Base-by-base conservation (phyloP, 2,888 invertebrate genomes). In the Coelogynopora nodosa region DNA sequence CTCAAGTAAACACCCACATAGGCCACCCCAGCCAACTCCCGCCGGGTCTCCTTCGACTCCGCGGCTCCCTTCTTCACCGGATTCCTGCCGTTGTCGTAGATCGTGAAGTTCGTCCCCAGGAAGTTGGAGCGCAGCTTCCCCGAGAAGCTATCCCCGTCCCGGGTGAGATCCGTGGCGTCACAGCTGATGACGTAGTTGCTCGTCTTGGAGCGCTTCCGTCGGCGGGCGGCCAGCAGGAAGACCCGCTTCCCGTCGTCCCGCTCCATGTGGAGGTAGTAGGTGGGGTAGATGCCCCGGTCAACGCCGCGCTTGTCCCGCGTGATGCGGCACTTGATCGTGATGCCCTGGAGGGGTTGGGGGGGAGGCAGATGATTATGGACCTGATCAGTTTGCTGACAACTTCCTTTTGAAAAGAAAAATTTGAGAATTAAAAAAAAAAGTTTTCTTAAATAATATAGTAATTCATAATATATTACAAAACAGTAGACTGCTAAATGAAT, bases 131-230 rank as follows among this genome's bases (percentile, higher is more conserved):
- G 94, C 85, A 99, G 93, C 92, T 99, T 99, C 67, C 98, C 98
- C 28, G 97, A 95, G 92, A 95, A 99, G 0, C 97, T 95, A 90
- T 97, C 97, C 0, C 96, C 97, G 67, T 94, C 95, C 82, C 98
- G 94, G 0, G 97, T 96, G 88, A 99, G 93, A 93, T 99, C 98
- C 0, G 98, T 98, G 0, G 98, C 97, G 92, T 99, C 99, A 5
- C 96, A 96, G 0, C 98, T 97, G 90, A 99, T 96, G 86, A 99
- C 94, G 92, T 99, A 99, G 93, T 99, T 99, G 84, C 98, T 97
- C 0, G 99, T 99, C 80, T 97, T 94, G 90, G 97, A 98, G 93
- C 98, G 97, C 94, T 99, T 99, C 84, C 99, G 94, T 92, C 98
- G 98, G 86, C 99, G 94, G 0, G 95, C 97, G 92, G 94, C 95